Percentiles rank a stretch among this genome's conserved stretches.
phyloP scores from a whole-genome alignment of 2,113 vertebrate genomes.

The Casuarius casuarius region DNA sequence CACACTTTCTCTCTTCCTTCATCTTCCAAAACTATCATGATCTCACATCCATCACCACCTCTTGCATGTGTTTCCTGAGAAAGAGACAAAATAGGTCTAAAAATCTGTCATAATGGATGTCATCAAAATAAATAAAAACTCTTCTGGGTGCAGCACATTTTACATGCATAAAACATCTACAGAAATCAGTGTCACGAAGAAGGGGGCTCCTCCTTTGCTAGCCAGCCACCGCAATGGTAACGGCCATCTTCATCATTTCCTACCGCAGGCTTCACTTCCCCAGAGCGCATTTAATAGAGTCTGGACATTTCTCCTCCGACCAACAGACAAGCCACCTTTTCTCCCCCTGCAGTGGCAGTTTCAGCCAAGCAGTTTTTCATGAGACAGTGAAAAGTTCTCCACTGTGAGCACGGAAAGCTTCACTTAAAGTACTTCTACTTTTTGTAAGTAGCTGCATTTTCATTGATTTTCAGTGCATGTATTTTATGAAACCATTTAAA shows the following conservation, averaged over 20 bases:
- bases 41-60: background rate
- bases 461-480: background rate
- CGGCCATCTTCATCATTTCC: background rate
- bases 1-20: background rate
- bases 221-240: rapidly evolving
- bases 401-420: background rate
- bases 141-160: background rate
- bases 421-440: background rate
- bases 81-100: background rate
- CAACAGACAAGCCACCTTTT: background rate
- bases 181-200: background rate
- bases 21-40: background rate
- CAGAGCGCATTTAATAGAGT: background rate
- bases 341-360: background rate
- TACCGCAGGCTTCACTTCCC: background rate
- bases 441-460: background rate
- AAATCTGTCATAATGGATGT: background rate
- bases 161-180: background rate
- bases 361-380: background rate
- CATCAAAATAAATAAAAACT: background rate
- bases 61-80: background rate
- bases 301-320: background rate
- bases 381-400: background rate
- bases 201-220: background rate
- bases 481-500: background rate